Evolutionary conservation across 2,797 vertebrate genomes (phyloP), one percentile per base, ranked within the genome.

Genomic region (Tympanoctomys barrerae): DNA sequence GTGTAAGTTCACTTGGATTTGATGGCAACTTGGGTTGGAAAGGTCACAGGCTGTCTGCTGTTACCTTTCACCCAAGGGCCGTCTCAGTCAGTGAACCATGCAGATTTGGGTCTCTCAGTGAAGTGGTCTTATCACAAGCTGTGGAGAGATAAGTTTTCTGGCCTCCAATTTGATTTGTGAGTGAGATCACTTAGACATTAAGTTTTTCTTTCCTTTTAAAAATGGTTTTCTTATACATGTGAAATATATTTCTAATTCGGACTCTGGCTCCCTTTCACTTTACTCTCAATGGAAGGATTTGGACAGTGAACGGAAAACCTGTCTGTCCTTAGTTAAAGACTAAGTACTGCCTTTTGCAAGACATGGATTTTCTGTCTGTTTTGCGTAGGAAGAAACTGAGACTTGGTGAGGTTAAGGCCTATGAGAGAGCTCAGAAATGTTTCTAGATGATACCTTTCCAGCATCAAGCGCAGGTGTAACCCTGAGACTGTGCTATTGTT

Each of bases 221-320:
- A 92, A 33, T 81, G 19, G 2, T 68, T 52, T 82, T 81, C 33
- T 24, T 21, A 10, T 62, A 57, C 59, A 33, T 62, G 10, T 80
- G 57, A 86, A 81, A 81, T 89, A 81, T 54, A 52, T 92, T 62
- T 81, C 42, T 82, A 62, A 59, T 89, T 91, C 89, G 66, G 39
- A 42, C 39, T 71, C 49, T 19, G 49, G 42, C n/a, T 90, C 66
- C 28, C 26, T 68, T 91, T 96, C 81, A 57, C 70, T 89, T 77
- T 92, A 28, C 39, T 62, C n/a, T 61, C 10, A 92, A 81, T 86
- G 39, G 19, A 78, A 90, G 22, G 13, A 62, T 78, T 83, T 70
- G 61, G 70, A 87, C n/a, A 46, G 68, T 86, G 33, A 52, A 31
- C 70, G 57, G 66, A 39, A 89, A 73, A 85, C 19, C 21, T 86